Evolutionary conservation across 2,797 vertebrate genomes (phyloP), one percentile per base, ranked within the genome.

Genomic region (Halcyon smyrnensis): DNA sequence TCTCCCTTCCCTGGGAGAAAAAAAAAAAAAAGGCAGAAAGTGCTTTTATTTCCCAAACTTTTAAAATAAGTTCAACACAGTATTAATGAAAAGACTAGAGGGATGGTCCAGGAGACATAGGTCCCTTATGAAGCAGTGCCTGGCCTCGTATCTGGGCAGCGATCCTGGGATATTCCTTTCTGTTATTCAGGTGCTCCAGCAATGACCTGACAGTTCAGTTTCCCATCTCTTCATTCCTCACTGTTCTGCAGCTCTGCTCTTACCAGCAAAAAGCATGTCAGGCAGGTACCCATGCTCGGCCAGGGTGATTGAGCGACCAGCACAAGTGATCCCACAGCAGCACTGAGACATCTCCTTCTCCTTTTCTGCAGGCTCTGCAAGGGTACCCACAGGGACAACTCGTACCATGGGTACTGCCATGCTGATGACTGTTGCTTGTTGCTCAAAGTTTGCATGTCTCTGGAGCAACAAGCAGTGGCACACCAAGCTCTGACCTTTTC

Each of bases 341-440:
- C 54, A 17, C 60, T 27, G 37, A 83, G 39, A 20, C n/a, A 57
- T 27, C 21, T 69, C 27, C 39, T 78, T 9, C 37, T 80, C 23
- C 45, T 53, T 48, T 56, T 37, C 62, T 54, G 12, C 15, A 28
- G 19, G 10, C 8, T 68, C 41, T 16, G 28, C 39, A 30, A 57
- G 23, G 18, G 32, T 32, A 70, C 32, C 8, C 0, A 0, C 28
- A 30, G 57, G 18, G 11, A 75, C n/a, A 57, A 2, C 65, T 75
- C 0, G 0, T 53, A 4, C 15, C n/a, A 6, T 3, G 7, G 18
- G 11, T 32, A 45, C 9, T 16, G 50, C 37, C 11, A 3, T 21
- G 41, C 12, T 64, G 39, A 45, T 80, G 39, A 9, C 36, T 57
- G 21, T 11, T 67, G 85, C 17, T 41, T 65, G 12, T 39, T 64